Percentiles rank a stretch among this genome's conserved stretches.
These are phyloP conservation scores for Baronia brevicornis DNA, from an alignment of 2,888 invertebrate species.

Conservation along the genomic window DNA sequence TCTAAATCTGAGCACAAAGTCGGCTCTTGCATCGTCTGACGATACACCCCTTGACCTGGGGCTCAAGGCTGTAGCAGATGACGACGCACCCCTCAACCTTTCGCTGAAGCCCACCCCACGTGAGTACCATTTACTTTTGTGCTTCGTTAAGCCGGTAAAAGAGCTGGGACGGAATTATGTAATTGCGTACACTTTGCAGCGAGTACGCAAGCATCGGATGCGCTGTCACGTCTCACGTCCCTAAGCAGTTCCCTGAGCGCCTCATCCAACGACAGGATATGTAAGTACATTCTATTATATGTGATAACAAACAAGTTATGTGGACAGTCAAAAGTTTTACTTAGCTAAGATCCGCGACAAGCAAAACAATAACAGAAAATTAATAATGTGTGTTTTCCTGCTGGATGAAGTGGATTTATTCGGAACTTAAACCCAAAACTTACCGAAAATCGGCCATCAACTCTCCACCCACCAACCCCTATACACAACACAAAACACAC, in stretches of 20 bases:
- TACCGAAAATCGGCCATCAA: no score
- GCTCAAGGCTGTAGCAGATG: conserved; percentile 61
- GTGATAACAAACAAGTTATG: neutral
- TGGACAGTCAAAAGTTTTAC: conserved; percentile 7
- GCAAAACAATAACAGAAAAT: no score
- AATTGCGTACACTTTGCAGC: conserved; percentile 32
- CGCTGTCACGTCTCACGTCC: conserved; percentile 73
- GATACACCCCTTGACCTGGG: conserved; percentile 71
- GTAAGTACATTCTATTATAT: conserved; percentile 44
- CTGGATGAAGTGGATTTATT: no score
- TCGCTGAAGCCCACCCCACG: conserved; percentile 82
- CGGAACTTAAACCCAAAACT: no score
- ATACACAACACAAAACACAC: no score
- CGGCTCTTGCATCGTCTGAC: conserved; percentile 39
- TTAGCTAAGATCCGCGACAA: no score
- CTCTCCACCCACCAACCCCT: no score
- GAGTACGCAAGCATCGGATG: conserved; percentile 60
- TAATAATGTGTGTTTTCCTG: no score
- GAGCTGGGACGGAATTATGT: neutral
- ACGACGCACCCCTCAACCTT: conserved; percentile 88
- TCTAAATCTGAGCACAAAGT: conserved; percentile 60
- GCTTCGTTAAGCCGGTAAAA: neutral
- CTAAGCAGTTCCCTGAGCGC: conserved; percentile 73
- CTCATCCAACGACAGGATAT: conserved; percentile 60
- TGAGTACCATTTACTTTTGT: conserved; percentile 27